These are phyloP conservation scores for Atta cephalotes DNA, from an alignment of 1,140 invertebrate genomes.

Conservation along the genomic window DNA sequence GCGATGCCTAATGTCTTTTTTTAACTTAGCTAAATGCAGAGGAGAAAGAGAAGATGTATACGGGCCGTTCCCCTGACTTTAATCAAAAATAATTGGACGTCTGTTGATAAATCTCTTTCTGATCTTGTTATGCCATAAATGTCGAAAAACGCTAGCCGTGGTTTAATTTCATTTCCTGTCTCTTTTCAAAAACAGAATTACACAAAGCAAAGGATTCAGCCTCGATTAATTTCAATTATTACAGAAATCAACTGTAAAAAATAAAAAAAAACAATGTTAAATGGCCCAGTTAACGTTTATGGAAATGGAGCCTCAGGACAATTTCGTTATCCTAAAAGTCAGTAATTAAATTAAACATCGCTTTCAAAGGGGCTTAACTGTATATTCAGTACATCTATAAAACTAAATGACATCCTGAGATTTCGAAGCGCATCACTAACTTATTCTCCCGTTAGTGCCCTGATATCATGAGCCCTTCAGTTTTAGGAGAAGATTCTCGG, in stretches of 20 bases:
- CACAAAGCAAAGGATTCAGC: background rate
- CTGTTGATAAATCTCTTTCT: background rate
- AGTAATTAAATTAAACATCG: conserved; percentile 10
- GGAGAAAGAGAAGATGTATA: background rate
- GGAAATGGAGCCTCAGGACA: background rate
- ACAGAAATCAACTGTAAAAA: background rate
- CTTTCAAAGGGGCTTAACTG: background rate
- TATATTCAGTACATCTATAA: background rate
- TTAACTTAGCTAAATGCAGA: background rate
- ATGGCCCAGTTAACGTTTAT: conserved; percentile 6
- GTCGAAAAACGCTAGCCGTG: background rate
- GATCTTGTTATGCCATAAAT: background rate
- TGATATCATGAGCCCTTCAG: background rate
- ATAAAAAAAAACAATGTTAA: background rate
- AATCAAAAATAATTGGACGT: background rate
- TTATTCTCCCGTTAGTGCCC: conserved; percentile 3
- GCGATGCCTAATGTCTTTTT: background rate
- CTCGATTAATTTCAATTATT: conserved; percentile 9
- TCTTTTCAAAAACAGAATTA: background rate
- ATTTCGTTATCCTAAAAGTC: background rate
- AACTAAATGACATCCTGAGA: background rate
- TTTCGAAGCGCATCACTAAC: background rate
- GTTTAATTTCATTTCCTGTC: background rate
- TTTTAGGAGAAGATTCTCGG: conserved; percentile 21
- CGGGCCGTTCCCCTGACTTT: background rate